phyloP scores from a whole-genome alignment of 2,797 vertebrate species.

The Gymnocypris eckloni region DNA sequence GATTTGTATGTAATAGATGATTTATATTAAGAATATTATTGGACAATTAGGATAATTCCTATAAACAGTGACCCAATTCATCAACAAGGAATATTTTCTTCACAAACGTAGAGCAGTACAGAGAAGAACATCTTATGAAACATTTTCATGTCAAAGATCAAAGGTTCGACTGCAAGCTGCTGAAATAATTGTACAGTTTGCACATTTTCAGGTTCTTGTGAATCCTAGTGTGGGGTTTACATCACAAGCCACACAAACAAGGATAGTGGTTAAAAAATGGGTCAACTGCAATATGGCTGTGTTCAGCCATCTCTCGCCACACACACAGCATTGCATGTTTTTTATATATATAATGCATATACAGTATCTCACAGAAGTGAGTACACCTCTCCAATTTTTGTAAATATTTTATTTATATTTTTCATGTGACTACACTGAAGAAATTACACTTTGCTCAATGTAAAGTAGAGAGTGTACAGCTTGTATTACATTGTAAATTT shows the following conservation, averaged over 20 bases:
- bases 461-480: too few species aligned
- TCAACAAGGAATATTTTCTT: not conserved
- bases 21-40: not conserved
- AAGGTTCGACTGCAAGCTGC: not conserved
- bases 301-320: not conserved
- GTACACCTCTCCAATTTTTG: too few species aligned
- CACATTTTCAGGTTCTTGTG: not conserved
- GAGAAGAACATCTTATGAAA: not conserved
- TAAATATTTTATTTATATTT: too few species aligned
- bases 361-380: too few species aligned
- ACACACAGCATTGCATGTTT: not conserved
- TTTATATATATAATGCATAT: too few species aligned
- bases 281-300: not conserved
- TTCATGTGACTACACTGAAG: too few species aligned
- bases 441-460: too few species aligned
- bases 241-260: not conserved
- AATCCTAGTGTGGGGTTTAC: not conserved
- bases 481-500: too few species aligned
- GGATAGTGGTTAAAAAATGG: not conserved
- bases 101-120: not conserved
- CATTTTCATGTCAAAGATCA: slow-evolving; percentile 11
- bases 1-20: not conserved
- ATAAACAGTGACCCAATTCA: not conserved
- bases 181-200: slow-evolving; percentile 23
- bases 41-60: not conserved